Percentiles rank a stretch among this genome's conserved stretches.
These are phyloP conservation scores for Petrocephalus zakoni DNA, from an alignment of 2,113 vertebrate genomes.

Conservation along the genomic window DNA sequence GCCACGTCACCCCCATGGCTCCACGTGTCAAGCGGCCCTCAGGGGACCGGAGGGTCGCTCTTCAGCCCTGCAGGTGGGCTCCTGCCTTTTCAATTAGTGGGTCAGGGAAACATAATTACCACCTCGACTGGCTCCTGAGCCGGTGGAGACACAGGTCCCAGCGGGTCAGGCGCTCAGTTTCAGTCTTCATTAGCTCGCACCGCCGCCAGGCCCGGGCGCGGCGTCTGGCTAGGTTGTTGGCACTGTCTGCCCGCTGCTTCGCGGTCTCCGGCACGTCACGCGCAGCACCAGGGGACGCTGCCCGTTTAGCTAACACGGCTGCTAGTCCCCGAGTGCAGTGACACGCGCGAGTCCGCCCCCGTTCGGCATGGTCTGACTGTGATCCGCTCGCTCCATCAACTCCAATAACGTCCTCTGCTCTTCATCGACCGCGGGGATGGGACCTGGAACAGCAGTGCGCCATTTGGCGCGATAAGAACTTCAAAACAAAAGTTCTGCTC, in stretches of 20 bases:
- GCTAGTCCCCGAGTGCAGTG: neutral
- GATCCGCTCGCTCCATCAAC: neutral
- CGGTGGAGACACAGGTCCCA: neutral
- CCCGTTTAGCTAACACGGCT: neutral
- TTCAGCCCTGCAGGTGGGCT: neutral
- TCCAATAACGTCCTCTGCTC: neutral
- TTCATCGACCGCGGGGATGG: neutral
- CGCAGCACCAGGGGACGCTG: neutral
- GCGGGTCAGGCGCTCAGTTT: neutral
- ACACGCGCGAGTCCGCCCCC: neutral
- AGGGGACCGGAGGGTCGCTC: neutral
- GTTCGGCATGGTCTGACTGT: neutral
- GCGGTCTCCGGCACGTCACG: neutral
- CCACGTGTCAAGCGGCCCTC: neutral
- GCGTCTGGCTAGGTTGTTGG: neutral
- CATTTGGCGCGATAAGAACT: neutral
- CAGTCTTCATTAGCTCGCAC: conserved; percentile 4
- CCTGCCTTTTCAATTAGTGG: conserved; percentile 15
- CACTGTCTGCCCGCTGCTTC: neutral
- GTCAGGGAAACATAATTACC: conserved; percentile 19
- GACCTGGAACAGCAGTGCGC: neutral
- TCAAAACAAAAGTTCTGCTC: conserved; percentile 1
- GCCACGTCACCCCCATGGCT: no score
- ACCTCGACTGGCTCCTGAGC: neutral
- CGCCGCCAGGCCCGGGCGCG: neutral